These are phyloP conservation scores for Brachyptera putata DNA, from an alignment of 2,888 invertebrate species.

Conservation along the genomic window DNA sequence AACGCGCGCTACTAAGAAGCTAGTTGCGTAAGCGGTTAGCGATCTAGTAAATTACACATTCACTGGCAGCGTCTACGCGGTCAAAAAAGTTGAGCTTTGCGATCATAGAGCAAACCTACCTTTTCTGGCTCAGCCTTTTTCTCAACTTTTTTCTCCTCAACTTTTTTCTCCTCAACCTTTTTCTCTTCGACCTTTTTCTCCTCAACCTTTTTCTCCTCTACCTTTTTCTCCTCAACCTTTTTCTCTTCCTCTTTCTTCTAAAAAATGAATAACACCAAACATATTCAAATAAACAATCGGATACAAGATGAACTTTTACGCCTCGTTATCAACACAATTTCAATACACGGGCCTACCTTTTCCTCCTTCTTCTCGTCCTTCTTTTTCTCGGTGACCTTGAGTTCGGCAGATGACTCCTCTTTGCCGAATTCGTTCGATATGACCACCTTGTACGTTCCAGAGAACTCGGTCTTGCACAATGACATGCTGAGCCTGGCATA, in stretches of 20 bases:
- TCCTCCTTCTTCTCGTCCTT: conserved; percentile 17
- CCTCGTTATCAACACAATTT: conserved; percentile 10
- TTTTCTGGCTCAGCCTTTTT: conserved; percentile 9
- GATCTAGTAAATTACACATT: no score
- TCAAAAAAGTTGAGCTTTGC: no score
- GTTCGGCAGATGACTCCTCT: conserved; percentile 79
- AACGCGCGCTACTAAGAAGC: no score
- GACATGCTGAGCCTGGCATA: conserved; percentile 74
- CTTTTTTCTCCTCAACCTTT: conserved; percentile 7
- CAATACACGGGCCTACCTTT: not conserved
- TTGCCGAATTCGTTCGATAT: conserved; percentile 89
- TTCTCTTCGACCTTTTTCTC: conserved; percentile 26
- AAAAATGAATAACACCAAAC: no score
- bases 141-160: not conserved
- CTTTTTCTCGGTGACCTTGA: conserved; percentile 63
- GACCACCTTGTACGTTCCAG: conserved; percentile 78
- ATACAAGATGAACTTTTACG: no score
- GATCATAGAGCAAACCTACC: no score
- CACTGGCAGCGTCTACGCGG: no score
- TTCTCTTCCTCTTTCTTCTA: not conserved
- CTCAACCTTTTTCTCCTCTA: not conserved
- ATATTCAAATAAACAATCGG: no score
- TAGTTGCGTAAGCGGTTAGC: no score
- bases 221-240: not conserved
- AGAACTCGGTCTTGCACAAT: conserved; percentile 66